phyloP scores from a whole-genome alignment of 2,113 vertebrate species.

The Ancistrus triradiatus region DNA sequence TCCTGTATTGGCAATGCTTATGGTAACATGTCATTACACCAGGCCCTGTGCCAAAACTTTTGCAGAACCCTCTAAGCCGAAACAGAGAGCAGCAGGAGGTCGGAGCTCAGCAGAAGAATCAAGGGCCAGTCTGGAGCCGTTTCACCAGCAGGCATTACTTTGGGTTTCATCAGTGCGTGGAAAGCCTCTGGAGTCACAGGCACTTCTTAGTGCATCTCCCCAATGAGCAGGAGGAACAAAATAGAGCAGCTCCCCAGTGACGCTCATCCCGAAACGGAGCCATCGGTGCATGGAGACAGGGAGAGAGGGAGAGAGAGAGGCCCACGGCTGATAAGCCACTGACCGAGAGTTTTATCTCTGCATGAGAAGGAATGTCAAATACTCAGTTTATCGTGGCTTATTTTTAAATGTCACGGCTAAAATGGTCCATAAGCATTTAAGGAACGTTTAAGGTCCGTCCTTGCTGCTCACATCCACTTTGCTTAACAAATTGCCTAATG shows the following conservation, averaged over 20 bases:
- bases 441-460: conserved; percentile 13
- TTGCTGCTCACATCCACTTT: not conserved
- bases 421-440: conserved; percentile 36
- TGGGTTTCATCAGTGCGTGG: conserved; percentile 27
- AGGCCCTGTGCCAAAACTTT: too few species aligned
- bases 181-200: conserved; percentile 54
- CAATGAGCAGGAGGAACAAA: conserved; percentile 55
- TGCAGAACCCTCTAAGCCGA: too few species aligned
- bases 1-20: too few species aligned
- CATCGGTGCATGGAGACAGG: conserved; percentile 48
- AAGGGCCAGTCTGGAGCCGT: conserved; percentile 10
- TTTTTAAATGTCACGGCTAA: conserved; percentile 42
- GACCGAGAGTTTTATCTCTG: conserved; percentile 38
- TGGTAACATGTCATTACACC: too few species aligned
- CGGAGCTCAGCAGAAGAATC: not conserved
- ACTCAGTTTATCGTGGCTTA: conserved; percentile 31
- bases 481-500: conserved; percentile 22
- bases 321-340: conserved; percentile 51
- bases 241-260: conserved; percentile 63
- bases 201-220: conserved; percentile 60
- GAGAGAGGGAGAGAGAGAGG: conserved; percentile 41
- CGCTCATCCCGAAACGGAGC: conserved; percentile 58
- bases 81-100: too few species aligned
- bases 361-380: conserved; percentile 39
- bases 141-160: conserved; percentile 22